These are phyloP conservation scores for Clanis bilineata DNA, from an alignment of 2,888 invertebrate genomes.

Conservation along the genomic window DNA sequence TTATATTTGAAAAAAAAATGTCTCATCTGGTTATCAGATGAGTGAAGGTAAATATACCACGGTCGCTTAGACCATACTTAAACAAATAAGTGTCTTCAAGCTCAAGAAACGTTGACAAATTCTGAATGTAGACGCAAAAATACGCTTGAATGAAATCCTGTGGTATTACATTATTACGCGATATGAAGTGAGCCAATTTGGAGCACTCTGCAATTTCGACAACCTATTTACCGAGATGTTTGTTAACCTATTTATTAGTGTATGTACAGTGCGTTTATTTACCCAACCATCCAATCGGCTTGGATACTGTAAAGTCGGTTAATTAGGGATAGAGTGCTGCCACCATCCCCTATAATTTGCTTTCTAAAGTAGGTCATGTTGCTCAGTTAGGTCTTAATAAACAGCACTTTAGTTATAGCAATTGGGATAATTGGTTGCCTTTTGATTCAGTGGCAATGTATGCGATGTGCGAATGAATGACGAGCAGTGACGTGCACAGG, in stretches of 20 bases:
- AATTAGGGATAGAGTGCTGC: conserved; percentile 26
- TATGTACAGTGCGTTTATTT: conserved; percentile 2
- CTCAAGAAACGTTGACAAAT: neutral
- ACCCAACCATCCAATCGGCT: conserved; percentile 21
- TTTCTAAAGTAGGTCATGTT: conserved; percentile 25
- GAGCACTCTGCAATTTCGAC: conserved; percentile 1
- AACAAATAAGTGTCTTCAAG: neutral
- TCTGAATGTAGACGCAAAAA: conserved; percentile 1
- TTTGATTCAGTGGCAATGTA: conserved; percentile 28
- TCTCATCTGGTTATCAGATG: too few relatives aligned
- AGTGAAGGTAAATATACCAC: too few relatives aligned
- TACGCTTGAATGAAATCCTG: neutral
- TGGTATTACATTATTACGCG: neutral
- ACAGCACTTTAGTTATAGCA: conserved; percentile 10
- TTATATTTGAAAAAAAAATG: too few relatives aligned
- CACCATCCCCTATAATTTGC: conserved; percentile 19
- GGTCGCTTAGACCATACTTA: too few relatives aligned
- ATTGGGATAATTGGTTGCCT: conserved; percentile 26
- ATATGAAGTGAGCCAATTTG: conserved; percentile 4
- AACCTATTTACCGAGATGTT: conserved; percentile 16
- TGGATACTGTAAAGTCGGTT: conserved; percentile 25
- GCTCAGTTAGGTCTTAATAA: conserved; percentile 4
- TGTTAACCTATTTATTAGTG: conserved; percentile 8
- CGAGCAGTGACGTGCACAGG: too few relatives aligned
- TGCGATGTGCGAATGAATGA: too few relatives aligned